These are phyloP conservation scores for Tricholaema leucomelas DNA, from an alignment of 2,113 vertebrate genomes.

Conservation along the genomic window DNA sequence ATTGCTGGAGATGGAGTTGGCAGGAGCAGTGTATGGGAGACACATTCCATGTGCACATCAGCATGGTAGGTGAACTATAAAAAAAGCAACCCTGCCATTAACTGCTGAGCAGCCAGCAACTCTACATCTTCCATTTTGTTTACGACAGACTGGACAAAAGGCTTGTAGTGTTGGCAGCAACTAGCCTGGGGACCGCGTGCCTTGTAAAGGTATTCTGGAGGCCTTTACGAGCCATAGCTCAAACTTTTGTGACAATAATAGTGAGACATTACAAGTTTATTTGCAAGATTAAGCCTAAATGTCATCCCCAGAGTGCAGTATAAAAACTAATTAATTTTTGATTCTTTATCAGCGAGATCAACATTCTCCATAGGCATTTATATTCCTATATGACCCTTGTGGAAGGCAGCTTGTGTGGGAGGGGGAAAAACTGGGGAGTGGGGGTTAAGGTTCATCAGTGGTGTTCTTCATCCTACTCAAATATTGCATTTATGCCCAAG, in stretches of 20 bases:
- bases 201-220: constrained; percentile 37
- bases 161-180: constrained; percentile 34
- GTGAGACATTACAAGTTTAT: constrained; percentile 49
- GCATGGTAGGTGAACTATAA: constrained; percentile 76
- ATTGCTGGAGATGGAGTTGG: constrained; percentile 79
- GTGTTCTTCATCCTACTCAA: neutral
- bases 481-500: neutral
- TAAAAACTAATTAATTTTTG: constrained; percentile 64
- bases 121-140: constrained; percentile 68
- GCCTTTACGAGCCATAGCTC: constrained; percentile 44
- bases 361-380: constrained; percentile 45
- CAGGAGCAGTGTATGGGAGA: constrained; percentile 66
- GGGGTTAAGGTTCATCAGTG: constrained; percentile 19
- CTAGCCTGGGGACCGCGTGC: constrained; percentile 32
- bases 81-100: constrained; percentile 67
- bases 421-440: neutral
- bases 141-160: constrained; percentile 56
- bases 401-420: constrained; percentile 57
- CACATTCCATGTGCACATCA: constrained; percentile 67
- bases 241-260: constrained; percentile 43
- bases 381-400: constrained; percentile 53
- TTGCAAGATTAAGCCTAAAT: constrained; percentile 62
- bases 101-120: constrained; percentile 63
- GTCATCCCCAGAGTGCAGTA: constrained; percentile 25
- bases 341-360: constrained; percentile 42